Conservation (phyloP, 53 echinoderm and acorn worm genomes). For the Crossaster papposus region DNA sequence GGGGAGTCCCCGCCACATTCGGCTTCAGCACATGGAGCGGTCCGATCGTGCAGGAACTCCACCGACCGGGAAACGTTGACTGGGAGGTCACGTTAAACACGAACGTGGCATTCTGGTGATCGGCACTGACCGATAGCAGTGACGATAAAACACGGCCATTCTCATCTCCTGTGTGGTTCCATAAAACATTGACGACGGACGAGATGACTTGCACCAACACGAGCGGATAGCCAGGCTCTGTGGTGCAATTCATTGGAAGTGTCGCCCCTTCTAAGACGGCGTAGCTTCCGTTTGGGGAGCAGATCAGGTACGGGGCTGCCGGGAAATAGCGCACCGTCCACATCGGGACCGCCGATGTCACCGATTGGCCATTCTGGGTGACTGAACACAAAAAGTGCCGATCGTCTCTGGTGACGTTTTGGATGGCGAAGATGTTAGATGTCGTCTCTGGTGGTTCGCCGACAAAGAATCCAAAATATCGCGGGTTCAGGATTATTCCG, state of each 20-base stretch:
- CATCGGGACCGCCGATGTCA: neutral
- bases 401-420: neutral
- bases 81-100: neutral
- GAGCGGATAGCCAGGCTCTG: neutral
- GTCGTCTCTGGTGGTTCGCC: neutral
- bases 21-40: neutral
- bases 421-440: neutral
- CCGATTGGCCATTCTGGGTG: neutral
- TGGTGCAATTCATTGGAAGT: neutral
- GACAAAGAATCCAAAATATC: neutral
- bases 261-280: neutral
- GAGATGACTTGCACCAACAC: neutral
- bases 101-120: neutral
- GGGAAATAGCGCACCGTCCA: slow-evolving; percentile 16
- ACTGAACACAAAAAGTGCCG: neutral
- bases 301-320: neutral
- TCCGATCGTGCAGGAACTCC: slow-evolving; percentile 9
- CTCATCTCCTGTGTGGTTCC: neutral
- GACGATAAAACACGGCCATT: neutral
- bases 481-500: neutral
- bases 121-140: neutral
- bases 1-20: no score
- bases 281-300: neutral
- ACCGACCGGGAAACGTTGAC: neutral
- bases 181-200: neutral